These are phyloP conservation scores for Campoletis sonorensis DNA, from an alignment of 1,140 invertebrate species.

Conservation along the genomic window DNA sequence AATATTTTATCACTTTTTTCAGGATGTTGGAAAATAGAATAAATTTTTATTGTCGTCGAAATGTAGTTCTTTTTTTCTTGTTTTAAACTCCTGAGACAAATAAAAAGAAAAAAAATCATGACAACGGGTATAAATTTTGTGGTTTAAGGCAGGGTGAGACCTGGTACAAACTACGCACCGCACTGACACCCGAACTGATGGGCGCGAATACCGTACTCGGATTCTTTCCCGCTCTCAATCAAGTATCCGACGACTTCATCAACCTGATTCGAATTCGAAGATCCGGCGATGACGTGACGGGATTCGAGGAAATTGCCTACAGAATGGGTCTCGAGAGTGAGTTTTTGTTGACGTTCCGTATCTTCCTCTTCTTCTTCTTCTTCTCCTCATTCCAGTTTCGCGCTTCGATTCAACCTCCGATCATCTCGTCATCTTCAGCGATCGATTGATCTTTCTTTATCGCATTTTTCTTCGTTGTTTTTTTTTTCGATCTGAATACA, in stretches of 20 bases:
- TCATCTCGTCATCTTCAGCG: background rate
- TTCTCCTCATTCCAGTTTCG: background rate
- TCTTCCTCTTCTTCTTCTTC: slow-evolving; percentile 43
- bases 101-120: background rate
- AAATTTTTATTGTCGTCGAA: background rate
- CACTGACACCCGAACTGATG: slow-evolving; percentile 86
- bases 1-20: background rate
- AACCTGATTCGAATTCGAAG: slow-evolving; percentile 79
- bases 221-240: slow-evolving; percentile 87
- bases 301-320: slow-evolving; percentile 85
- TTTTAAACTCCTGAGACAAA: background rate
- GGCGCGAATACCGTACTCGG: slow-evolving; percentile 85
- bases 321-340: slow-evolving; percentile 88
- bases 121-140: slow-evolving; percentile 8
- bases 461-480: no score
- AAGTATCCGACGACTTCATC: slow-evolving; percentile 88
- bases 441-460: no score
- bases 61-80: background rate
- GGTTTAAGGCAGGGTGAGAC: slow-evolving; percentile 84
- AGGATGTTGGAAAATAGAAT: no score
- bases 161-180: slow-evolving; percentile 86
- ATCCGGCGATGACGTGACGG: slow-evolving; percentile 68
- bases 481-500: no score
- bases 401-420: background rate
- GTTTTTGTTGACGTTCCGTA: slow-evolving; percentile 57